Base-by-base conservation (phyloP, 92 coral and sea anemone species). In the Hydrozoanthus gracilis region DNA sequence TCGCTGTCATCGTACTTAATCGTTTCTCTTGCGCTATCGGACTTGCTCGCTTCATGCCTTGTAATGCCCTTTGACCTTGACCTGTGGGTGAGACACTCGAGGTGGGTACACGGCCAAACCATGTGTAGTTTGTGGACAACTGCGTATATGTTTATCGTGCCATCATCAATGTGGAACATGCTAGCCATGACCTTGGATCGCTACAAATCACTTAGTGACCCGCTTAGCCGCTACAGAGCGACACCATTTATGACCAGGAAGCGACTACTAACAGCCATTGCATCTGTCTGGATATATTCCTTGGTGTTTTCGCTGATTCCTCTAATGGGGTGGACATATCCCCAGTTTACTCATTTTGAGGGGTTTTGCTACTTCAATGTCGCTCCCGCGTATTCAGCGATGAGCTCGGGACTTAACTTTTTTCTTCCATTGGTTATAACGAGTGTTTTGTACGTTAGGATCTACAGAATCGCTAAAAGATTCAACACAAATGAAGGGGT, bases 61-160 rank as follows among this genome's bases (percentile, higher is more conserved):
- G 92, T 95, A 20, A 90, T 96, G 91, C 94, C 99, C 12, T 89
- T 96, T 20, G 99, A 96, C 54, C 93, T 90, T 9, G 96, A 95
- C 14, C 94, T 88, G 71, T 88, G 79, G 35, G 86, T 96, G 1
- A 52, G 87, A 3, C 61, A 87, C 83, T 88, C 65, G 71, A 76
- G 86, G 73, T 96, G 99, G 99, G 49, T 77, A 35, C 96, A 93
- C 72, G 89, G 95, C 46, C 82, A 76, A 74, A 88, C 87, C 7
- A 65, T 88, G 27, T 96, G 99, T 82, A 76, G 88, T 6, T 83
- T 91, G 5, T 96, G 99, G 99, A 96, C 98, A 6, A 93, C 96
- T 2, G 92, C 95, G 16, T 96, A 96, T 71, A 89, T 96, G n/a
- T 86, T 94, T 79, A 90, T 95, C 3, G 96, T 96, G 17, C 99